phyloP scores from a whole-genome alignment of 2,888 invertebrate genomes.

The Idaea dimidiata region DNA sequence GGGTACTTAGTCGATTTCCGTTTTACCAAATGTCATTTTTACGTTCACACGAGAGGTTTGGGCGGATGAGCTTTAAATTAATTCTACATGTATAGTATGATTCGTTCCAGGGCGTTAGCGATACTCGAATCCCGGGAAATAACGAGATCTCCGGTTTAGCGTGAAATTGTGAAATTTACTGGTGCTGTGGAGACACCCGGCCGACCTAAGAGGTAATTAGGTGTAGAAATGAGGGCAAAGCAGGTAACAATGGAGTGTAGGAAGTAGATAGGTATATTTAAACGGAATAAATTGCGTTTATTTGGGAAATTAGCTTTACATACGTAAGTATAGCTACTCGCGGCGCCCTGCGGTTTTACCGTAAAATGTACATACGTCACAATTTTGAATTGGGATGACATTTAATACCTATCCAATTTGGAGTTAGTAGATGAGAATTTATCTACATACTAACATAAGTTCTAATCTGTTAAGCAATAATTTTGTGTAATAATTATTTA shows the following conservation, averaged over 20 bases:
- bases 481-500: too few relatives aligned
- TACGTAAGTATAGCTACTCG: too few relatives aligned
- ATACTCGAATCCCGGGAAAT: constrained; percentile 59
- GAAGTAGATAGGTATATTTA: background rate
- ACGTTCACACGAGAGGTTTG: constrained; percentile 58
- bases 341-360: too few relatives aligned
- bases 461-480: too few relatives aligned
- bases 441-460: too few relatives aligned
- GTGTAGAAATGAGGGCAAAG: background rate
- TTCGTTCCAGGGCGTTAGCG: constrained; percentile 73
- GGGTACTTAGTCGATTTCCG: constrained; percentile 49
- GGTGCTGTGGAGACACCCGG: constrained; percentile 46
- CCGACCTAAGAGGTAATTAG: constrained; percentile 4
- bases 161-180: constrained; percentile 77
- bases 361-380: too few relatives aligned
- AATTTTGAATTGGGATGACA: too few relatives aligned
- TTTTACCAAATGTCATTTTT: constrained; percentile 27
- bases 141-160: constrained; percentile 71
- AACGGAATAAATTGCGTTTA: background rate
- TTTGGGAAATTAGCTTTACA: background rate
- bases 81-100: constrained; percentile 67
- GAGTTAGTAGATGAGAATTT: too few relatives aligned
- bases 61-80: constrained; percentile 69
- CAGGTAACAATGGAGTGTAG: background rate
- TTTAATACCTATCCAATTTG: too few relatives aligned